Conservation (phyloP, 2,797 vertebrate genomes). For the Cryptoprocta ferox region DNA sequence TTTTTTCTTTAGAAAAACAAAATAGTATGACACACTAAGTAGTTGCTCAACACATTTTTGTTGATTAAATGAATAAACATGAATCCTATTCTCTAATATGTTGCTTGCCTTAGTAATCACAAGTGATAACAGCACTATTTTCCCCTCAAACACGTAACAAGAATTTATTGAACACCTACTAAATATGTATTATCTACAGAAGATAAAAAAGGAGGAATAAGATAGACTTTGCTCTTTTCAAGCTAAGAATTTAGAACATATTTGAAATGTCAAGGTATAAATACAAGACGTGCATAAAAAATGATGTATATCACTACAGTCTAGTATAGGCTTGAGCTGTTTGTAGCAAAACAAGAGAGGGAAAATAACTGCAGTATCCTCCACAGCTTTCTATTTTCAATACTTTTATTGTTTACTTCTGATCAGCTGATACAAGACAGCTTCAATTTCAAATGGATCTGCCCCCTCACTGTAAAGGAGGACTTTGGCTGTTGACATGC, state of each 20-base stretch:
- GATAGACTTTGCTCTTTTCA: background rate
- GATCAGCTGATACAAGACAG: background rate
- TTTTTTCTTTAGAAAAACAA: background rate
- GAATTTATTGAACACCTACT: background rate
- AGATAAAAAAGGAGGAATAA: background rate
- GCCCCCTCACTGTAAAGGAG: background rate
- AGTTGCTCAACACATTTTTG: slow-evolving; percentile 15
- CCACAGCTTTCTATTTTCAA: background rate
- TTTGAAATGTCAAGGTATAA: background rate
- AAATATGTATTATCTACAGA: background rate
- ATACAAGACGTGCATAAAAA: slow-evolving; percentile 3
- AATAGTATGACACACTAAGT: background rate
- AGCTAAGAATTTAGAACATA: background rate
- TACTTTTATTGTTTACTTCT: background rate
- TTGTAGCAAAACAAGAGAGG: background rate
- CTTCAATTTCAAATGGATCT: background rate
- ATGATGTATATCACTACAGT: background rate
- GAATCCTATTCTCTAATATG: background rate
- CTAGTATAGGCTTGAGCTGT: background rate
- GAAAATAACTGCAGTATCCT: background rate
- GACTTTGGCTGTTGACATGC: background rate
- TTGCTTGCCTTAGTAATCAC: background rate
- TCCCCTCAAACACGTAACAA: background rate
- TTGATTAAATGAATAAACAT: background rate
- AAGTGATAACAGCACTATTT: background rate